phyloP scores from a whole-genome alignment of 2,888 invertebrate genomes.

The Pocota personata region DNA sequence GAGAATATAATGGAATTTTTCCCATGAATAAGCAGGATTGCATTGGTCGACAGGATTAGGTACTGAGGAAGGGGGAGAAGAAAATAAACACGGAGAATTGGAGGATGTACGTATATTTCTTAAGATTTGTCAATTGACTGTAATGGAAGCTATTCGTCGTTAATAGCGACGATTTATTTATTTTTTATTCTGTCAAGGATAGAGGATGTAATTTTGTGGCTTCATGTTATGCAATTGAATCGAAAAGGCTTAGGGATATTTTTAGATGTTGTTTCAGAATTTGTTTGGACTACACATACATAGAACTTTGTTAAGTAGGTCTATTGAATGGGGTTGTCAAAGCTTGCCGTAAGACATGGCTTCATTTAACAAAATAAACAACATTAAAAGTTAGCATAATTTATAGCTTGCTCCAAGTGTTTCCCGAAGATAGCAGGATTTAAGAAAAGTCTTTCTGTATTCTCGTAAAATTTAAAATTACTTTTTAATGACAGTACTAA shows the following conservation, averaged over 20 bases:
- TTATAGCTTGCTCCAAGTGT: too few relatives aligned
- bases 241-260: constrained; percentile 28
- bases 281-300: background rate
- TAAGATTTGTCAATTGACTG: constrained; percentile 69
- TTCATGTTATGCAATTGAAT: constrained; percentile 43
- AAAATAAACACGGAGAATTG: constrained; percentile 12
- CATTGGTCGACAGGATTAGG: constrained; percentile 61
- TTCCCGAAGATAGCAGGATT: too few relatives aligned
- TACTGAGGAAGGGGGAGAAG: constrained; percentile 6
- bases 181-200: background rate
- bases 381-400: too few relatives aligned
- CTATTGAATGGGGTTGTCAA: too few relatives aligned
- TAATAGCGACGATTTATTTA: constrained; percentile 12
- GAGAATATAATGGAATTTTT: constrained; percentile 71
- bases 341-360: too few relatives aligned
- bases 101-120: constrained; percentile 19
- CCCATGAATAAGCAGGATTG: constrained; percentile 72
- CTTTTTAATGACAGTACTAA: too few relatives aligned
- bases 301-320: too few relatives aligned
- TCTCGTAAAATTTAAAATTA: too few relatives aligned
- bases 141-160: constrained; percentile 62
- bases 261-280: background rate
- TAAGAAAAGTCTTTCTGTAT: too few relatives aligned
- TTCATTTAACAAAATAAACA: too few relatives aligned
- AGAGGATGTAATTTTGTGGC: constrained; percentile 42